phyloP scores from a whole-genome alignment of 2,888 invertebrate genomes.

The Eristalinus aeneus region DNA sequence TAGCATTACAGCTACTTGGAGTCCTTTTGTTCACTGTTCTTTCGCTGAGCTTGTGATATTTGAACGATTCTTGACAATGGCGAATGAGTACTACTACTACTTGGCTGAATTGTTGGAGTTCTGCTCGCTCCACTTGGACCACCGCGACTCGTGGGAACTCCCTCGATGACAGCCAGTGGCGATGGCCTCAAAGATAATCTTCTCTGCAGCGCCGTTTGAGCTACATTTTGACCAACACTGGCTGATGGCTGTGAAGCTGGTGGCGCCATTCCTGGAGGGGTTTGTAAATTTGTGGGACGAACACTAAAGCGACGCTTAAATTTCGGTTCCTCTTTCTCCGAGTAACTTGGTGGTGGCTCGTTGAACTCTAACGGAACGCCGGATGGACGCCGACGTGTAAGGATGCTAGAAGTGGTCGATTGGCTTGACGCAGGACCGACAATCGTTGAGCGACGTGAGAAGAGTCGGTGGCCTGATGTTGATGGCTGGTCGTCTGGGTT shows the following conservation, averaged over 20 bases:
- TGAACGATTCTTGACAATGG: constrained; percentile 80
- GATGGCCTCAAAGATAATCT: constrained; percentile 79
- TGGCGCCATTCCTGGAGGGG: constrained; percentile 79
- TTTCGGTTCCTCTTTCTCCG: constrained; percentile 75
- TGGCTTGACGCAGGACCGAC: constrained; percentile 73
- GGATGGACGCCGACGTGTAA: constrained; percentile 74
- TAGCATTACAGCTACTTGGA: constrained; percentile 11
- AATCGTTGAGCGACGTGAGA: constrained; percentile 78
- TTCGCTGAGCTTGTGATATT: constrained; percentile 79
- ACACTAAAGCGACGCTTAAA: constrained; percentile 79
- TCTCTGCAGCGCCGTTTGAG: constrained; percentile 78
- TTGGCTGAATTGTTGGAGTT: constrained; percentile 61
- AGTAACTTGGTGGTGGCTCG: constrained; percentile 79
- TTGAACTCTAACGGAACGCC: constrained; percentile 71
- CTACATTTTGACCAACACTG: constrained; percentile 44
- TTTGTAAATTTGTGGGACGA: constrained; percentile 79
- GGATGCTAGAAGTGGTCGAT: constrained; percentile 57
- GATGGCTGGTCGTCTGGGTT: constrained; percentile 76
- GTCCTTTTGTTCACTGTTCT: constrained; percentile 75
- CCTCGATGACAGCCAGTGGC: constrained; percentile 75
- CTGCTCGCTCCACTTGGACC: constrained; percentile 49
- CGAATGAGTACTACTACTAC: constrained; percentile 78
- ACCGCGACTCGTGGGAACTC: constrained; percentile 56
- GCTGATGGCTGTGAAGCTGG: constrained; percentile 73
- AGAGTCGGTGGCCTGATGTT: constrained; percentile 76